Evolutionary conservation across 2,797 vertebrate genomes (phyloP), one percentile per base, ranked within the genome.

Genomic region (Tachyglossus aculeatus): DNA sequence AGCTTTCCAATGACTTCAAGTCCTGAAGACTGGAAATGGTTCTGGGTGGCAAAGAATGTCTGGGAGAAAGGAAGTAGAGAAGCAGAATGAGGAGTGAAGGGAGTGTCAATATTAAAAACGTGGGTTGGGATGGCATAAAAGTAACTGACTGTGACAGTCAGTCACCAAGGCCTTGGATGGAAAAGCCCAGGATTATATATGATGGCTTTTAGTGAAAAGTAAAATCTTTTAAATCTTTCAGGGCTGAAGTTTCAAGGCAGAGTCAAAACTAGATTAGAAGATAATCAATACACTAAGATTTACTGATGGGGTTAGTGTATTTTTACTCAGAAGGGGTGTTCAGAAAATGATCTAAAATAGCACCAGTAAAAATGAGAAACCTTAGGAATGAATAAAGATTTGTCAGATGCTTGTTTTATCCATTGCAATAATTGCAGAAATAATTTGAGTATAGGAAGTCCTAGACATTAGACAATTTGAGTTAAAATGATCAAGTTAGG

Each of bases 171-270:
- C 80, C 80, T 68, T 80, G 78, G 80, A 66, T 68, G 50, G 68
- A 68, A 7, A 21, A 81, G 68, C 55, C 34, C 56, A 69, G 68
- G 80, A 81, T 85, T 85, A 78, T 32, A 78, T 67, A 80, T 81
- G 78, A 85, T 74, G 75, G 78, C 80, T 85, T 76, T 83, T 83
- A 76, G 76, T 52, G 71, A 76, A 64, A 68, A 65, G 66, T 37
- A 78, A 77, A 75, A 80, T 85, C 82, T 79, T 75, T 83, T 85
- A 81, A 87, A 83, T 87, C 78, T 81, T 85, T 83, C 80, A 81
- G 79, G 62, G 71, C 73, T 78, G 68, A 85, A 78, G 71, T 81
- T 79, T 81, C 82, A 85, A 83, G 76, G 74, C 32, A 60, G 75
- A 83, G 73, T 83, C 82, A 80, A 81, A 85, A 85, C 65, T 81